phyloP scores from a whole-genome alignment of 2,888 invertebrate genomes.

The Ophion ellenae region DNA sequence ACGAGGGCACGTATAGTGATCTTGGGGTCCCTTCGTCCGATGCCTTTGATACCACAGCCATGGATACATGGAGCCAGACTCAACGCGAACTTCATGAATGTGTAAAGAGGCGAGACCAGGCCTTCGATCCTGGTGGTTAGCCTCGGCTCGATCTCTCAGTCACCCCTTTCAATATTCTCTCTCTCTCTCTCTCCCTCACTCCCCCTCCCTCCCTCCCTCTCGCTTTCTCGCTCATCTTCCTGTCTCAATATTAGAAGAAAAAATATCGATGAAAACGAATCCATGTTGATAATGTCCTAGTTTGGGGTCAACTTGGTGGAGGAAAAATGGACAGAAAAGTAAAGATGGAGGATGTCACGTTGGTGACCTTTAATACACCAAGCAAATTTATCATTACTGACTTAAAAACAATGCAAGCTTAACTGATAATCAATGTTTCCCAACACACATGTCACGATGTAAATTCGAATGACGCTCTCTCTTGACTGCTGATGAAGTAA shows the following conservation, averaged over 20 bases:
- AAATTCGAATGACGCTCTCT: background rate
- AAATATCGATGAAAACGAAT: background rate
- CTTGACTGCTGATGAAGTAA: background rate
- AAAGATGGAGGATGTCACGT: no score
- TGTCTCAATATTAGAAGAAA: background rate
- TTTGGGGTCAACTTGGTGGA: no score
- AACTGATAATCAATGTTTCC: no score
- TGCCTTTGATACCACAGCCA: constrained; percentile 78
- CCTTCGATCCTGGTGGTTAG: constrained; percentile 35
- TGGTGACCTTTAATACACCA: no score
- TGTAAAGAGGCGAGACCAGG: constrained; percentile 74
- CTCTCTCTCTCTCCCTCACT: background rate
- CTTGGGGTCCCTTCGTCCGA: constrained; percentile 69
- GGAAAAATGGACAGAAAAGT: no score
- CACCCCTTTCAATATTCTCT: constrained; percentile 33
- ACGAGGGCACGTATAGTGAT: constrained; percentile 70
- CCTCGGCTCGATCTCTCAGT: constrained; percentile 47
- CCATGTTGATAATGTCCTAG: background rate
- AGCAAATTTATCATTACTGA: no score
- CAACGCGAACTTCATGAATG: constrained; percentile 78
- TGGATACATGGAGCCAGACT: constrained; percentile 22
- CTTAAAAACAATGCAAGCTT: no score
- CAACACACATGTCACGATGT: no score
- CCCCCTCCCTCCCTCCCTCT: background rate
- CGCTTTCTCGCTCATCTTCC: background rate